Evolutionary conservation across 2,113 vertebrate species (phyloP).

Genomic region (Bolborhynchus lineola): DNA sequence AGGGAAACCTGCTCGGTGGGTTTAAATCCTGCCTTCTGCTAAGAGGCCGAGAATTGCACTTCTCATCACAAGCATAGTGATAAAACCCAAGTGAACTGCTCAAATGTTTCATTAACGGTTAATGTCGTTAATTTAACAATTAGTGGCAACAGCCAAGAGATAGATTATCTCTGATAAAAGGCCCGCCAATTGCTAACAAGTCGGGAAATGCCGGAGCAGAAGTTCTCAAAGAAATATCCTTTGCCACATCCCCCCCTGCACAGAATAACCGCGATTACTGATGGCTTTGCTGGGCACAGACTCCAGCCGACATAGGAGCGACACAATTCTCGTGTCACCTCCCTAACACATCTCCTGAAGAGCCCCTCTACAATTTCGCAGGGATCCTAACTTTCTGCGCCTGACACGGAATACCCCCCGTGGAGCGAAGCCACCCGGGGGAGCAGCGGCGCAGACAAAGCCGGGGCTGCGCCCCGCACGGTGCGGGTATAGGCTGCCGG

Average conservation of each 20-base stretch:
- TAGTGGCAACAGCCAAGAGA: neutral
- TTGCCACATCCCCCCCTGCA: neutral
- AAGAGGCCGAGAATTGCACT: neutral
- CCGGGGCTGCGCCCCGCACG: neutral
- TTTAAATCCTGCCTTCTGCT: neutral
- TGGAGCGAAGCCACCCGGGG: neutral
- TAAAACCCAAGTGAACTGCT: neutral
- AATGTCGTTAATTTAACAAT: neutral
- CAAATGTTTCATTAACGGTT: neutral
- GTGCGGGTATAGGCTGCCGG: neutral
- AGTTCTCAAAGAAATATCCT: neutral
- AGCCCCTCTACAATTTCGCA: neutral
- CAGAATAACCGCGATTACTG: neutral
- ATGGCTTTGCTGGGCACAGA: neutral
- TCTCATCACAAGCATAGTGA: neutral
- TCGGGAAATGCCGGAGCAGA: neutral
- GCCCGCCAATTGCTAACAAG: neutral
- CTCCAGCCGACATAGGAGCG: rapidly evolving
- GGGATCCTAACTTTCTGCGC: neutral
- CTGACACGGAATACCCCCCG: neutral
- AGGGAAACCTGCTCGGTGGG: neutral
- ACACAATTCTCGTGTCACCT: neutral
- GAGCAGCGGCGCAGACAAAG: neutral
- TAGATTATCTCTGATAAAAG: neutral
- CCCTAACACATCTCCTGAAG: neutral